Evolutionary conservation across 2,797 vertebrate species (phyloP), one percentile per base, ranked within the genome.

Genomic region (Antrozous pallidus): DNA sequence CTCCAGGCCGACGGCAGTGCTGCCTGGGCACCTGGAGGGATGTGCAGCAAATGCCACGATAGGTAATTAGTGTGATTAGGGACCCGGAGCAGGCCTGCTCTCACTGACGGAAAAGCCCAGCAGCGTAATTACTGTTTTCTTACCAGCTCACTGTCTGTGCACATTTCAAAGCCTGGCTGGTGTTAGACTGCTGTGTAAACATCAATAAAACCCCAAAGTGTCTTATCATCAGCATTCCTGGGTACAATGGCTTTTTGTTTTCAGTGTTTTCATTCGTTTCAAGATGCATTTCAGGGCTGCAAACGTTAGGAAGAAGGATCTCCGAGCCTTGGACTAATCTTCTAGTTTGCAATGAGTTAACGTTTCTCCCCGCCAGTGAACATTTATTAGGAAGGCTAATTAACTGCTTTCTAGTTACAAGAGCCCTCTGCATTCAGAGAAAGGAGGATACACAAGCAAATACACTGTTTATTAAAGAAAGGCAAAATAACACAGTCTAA

Each of bases 51-150:
- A 97, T 92, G 95, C 97, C 97, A 97, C 97, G 98, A 97, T 95
- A 97, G 98, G 98, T 98, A 97, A 98, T 98, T 98, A 97, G 98
- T 97, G 97, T 97, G 97, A 98, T 98, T 97, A 98, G 97, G 97
- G 98, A 98, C 97, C 97, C 97, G 96, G 97, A 97, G 97, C 97
- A 96, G 95, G 97, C 96, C 94, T 94, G 98, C 97, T 97, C 96
- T 75, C 91, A 98, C 98, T 96, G 96, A 98, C 97, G 97, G 97
- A 98, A 98, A 98, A 98, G 98, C 98, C 97, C 97, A 98, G 97
- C 96, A 98, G 98, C 97, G 96, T 98, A 98, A 98, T 98, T 98
- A 98, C 97, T 98, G 98, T 98, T 98, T 98, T 98, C 98, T 98
- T 97, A 97, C 97, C 87, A 90, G 97, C 97, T 98, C 97, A 97